phyloP scores from a whole-genome alignment of 1,140 invertebrate species.

The Cydia pomonella region DNA sequence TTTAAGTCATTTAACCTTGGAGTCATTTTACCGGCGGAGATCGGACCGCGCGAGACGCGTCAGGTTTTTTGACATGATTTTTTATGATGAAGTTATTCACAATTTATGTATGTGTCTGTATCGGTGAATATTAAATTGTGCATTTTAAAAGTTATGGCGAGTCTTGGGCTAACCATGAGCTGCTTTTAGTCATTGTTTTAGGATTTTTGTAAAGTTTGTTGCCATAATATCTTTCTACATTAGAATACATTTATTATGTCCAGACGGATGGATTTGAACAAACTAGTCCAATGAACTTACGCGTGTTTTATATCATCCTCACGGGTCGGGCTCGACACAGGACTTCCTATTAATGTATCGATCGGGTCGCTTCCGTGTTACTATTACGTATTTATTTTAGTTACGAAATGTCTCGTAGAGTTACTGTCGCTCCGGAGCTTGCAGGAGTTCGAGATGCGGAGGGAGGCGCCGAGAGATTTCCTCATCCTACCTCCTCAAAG shows the following conservation, averaged over 20 bases:
- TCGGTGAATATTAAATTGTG: conserved; percentile 79
- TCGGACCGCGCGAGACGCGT: conserved; percentile 65
- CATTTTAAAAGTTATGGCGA: conserved; percentile 74
- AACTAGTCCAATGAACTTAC: conserved; percentile 75
- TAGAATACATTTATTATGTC: conserved; percentile 75
- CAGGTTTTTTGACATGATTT: conserved; percentile 78
- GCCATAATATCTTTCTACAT: conserved; percentile 80
- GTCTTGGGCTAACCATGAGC: conserved; percentile 66
- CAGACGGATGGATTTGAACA: conserved; percentile 76
- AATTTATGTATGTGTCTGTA: conserved; percentile 80
- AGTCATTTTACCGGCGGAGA: conserved; percentile 73
- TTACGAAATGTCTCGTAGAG: conserved; percentile 39
- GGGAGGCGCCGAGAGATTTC: conserved; percentile 34
- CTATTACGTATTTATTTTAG: conserved; percentile 65
- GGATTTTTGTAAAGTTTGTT: conserved; percentile 80
- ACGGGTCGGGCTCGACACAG: conserved; percentile 44
- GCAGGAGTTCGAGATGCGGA: neutral
- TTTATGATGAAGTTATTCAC: conserved; percentile 79
- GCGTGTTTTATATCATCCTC: conserved; percentile 51
- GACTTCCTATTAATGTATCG: conserved; percentile 48
- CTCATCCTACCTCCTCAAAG: neutral
- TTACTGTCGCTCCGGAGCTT: conserved; percentile 8
- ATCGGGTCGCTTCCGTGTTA: conserved; percentile 53
- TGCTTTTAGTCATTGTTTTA: conserved; percentile 81
- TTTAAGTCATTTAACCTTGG: conserved; percentile 79